Conservation (phyloP, 2,797 vertebrate species). For the Alectoris magna region DNA sequence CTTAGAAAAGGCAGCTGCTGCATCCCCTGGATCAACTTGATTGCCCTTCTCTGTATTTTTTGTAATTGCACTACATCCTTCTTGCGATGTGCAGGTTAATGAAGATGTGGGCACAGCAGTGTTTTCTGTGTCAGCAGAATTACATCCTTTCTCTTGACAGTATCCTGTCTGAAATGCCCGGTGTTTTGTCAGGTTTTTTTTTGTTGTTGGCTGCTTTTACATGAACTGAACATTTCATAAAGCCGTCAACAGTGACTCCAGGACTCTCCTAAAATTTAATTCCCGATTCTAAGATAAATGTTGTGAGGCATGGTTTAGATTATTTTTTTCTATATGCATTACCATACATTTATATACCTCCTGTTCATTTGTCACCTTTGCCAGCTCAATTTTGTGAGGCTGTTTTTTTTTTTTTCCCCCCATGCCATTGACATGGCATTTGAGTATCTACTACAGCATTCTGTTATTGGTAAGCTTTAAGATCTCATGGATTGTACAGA, state of each 20-base stretch:
- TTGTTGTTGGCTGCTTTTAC: neutral
- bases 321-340: neutral
- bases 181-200: neutral
- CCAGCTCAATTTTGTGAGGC: neutral
- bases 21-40: neutral
- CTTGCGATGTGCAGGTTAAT: neutral
- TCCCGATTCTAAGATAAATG: neutral
- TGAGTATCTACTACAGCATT: neutral
- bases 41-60: neutral
- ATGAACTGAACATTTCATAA: neutral
- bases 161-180: neutral
- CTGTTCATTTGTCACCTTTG: neutral
- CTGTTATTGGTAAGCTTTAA: neutral
- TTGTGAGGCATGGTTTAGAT: neutral
- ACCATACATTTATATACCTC: neutral
- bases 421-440: neutral
- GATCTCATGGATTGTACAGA: neutral
- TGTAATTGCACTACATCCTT: neutral
- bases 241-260: neutral
- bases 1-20: neutral
- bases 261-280: neutral
- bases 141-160: neutral
- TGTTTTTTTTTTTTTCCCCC: neutral
- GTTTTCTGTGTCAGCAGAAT: neutral
- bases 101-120: neutral